Evolutionary conservation across 2,113 vertebrate species (phyloP).

Genomic region (Suricata suricatta): DNA sequence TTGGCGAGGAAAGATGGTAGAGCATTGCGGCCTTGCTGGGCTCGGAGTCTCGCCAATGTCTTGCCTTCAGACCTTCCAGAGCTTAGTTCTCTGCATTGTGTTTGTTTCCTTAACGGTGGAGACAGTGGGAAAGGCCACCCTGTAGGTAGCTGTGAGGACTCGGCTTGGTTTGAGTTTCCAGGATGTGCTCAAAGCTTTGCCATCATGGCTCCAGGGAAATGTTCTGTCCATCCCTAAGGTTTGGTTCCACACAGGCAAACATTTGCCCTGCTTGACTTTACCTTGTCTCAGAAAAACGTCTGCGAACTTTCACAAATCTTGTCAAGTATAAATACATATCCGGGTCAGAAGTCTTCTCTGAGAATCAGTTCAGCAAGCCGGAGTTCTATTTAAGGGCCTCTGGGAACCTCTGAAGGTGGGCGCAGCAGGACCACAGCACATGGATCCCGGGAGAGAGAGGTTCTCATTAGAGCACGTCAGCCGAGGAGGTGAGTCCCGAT

Average conservation of each 20-base stretch:
- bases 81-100: not conserved
- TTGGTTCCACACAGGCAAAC: not conserved
- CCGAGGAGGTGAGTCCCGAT: accelerated
- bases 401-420: not conserved
- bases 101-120: not conserved
- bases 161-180: not conserved
- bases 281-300: not conserved
- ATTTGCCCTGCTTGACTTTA: not conserved
- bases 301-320: not conserved
- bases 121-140: not conserved
- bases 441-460: accelerated
- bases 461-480: accelerated
- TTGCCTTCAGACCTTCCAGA: not conserved
- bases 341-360: not conserved
- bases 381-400: not conserved
- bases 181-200: too few species aligned
- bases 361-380: not conserved
- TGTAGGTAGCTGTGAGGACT: not conserved
- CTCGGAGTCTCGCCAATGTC: too few species aligned
- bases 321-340: not conserved
- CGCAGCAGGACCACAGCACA: not conserved
- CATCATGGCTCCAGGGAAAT: not conserved
- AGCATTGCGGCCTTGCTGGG: accelerated
- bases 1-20: accelerated
- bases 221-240: accelerated